A percentile compares a stretch with the other conserved stretches of the same genome.
phyloP scores from a whole-genome alignment of 2,888 invertebrate genomes.

The Fabriciana adippe region DNA sequence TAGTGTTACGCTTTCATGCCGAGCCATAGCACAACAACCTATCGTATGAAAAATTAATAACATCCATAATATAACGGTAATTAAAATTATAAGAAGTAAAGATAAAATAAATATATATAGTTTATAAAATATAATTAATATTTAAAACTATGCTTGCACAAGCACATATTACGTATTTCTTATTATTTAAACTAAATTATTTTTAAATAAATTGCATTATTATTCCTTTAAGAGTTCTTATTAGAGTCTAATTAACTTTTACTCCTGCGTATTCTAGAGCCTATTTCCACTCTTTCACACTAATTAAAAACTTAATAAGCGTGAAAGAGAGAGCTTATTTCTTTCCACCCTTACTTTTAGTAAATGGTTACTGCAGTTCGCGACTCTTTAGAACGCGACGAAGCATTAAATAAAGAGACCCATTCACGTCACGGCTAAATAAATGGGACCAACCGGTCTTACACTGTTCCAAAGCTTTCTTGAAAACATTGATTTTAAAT shows the following conservation, averaged over 20 bases:
- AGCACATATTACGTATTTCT: too few species aligned
- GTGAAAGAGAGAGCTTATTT: constrained; percentile 57
- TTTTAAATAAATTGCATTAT: neutral
- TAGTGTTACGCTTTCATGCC: too few species aligned
- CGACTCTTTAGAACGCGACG: constrained; percentile 65
- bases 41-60: too few species aligned
- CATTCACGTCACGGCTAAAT: constrained; percentile 55
- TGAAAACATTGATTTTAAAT: constrained; percentile 32
- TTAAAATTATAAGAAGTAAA: too few species aligned
- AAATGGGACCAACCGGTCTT: constrained; percentile 34
- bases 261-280: constrained; percentile 22
- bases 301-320: constrained; percentile 46
- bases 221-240: constrained; percentile 6
- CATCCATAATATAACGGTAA: too few species aligned
- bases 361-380: constrained; percentile 61
- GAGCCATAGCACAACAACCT: too few species aligned
- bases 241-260: constrained; percentile 30
- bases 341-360: constrained; percentile 60
- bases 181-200: too few species aligned
- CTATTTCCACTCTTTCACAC: constrained; percentile 38
- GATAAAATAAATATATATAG: too few species aligned
- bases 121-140: too few species aligned
- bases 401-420: constrained; percentile 69
- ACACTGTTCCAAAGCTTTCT: constrained; percentile 27
- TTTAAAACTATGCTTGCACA: too few species aligned